phyloP scores from a whole-genome alignment of 2,113 vertebrate genomes.

The Zosterops lateralis region DNA sequence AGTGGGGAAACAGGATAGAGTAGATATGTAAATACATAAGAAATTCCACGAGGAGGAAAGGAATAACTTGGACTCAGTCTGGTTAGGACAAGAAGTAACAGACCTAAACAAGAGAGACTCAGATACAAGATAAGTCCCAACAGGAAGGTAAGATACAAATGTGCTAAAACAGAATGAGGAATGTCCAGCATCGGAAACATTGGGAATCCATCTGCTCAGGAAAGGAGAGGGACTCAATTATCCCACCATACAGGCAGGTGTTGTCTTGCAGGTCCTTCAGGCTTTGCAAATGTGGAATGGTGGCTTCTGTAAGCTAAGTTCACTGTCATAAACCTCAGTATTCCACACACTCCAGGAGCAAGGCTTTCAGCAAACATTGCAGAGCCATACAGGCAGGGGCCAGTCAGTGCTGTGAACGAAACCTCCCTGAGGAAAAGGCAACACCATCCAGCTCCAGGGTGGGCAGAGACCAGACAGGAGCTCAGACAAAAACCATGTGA shows the following conservation, averaged over 20 bases:
- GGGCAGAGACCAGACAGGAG: background rate
- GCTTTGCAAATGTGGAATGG: background rate
- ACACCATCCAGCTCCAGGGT: rapidly evolving
- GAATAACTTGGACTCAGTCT: background rate
- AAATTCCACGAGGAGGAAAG: background rate
- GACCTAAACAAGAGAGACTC: background rate
- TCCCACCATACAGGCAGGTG: background rate
- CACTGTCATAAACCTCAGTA: background rate
- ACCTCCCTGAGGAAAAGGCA: background rate
- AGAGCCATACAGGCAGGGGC: background rate
- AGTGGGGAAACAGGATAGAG: background rate
- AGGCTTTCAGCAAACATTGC: background rate
- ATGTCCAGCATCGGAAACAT: background rate
- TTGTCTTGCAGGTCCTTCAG: background rate
- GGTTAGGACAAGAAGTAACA: background rate
- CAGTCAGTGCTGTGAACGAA: background rate
- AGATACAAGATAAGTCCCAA: background rate
- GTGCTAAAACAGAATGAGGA: background rate
- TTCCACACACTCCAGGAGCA: background rate
- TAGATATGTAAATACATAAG: background rate
- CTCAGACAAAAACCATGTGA: rapidly evolving
- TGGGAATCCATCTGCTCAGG: background rate
- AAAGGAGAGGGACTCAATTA: background rate
- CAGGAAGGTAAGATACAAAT: background rate
- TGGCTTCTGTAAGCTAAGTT: background rate